A percentile compares a stretch with the other conserved stretches of the same genome.
These are phyloP conservation scores for Watsonalla binaria DNA, from an alignment of 2,888 invertebrate species.

Conservation along the genomic window DNA sequence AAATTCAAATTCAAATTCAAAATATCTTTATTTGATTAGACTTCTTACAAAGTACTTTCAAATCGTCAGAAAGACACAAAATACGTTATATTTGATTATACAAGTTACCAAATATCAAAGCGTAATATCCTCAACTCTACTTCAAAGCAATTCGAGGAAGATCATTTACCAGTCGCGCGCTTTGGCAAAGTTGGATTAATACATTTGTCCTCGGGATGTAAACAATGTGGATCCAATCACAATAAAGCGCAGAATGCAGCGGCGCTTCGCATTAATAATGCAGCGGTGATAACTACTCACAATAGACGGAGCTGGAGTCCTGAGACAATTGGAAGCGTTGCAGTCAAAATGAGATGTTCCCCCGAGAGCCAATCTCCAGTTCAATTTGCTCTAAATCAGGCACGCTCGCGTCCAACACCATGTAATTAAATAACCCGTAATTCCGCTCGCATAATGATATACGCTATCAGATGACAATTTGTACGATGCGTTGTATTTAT, in stretches of 20 bases:
- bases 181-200: conserved; percentile 8
- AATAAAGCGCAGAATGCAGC: conserved; percentile 28
- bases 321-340: conserved; percentile 68
- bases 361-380: conserved; percentile 63
- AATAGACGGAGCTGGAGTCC: conserved; percentile 46
- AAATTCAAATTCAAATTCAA: too few species aligned
- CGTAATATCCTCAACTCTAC: not conserved
- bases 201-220: conserved; percentile 5
- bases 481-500: conserved; percentile 32
- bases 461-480: conserved; percentile 37
- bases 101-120: too few species aligned
- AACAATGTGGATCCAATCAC: conserved; percentile 24
- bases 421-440: conserved; percentile 42
- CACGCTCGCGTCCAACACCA: conserved; percentile 34
- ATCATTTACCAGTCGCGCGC: not conserved
- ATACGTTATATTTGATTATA: too few species aligned
- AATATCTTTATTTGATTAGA: too few species aligned
- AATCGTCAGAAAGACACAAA: too few species aligned
- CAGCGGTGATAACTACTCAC: conserved; percentile 40
- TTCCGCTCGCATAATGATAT: conserved; percentile 44
- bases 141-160: not conserved
- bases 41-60: too few species aligned
- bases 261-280: conserved; percentile 36
- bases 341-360: conserved; percentile 70
- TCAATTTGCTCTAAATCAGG: conserved; percentile 74